These are phyloP conservation scores for Chaetura pelagica DNA, from an alignment of 2,113 vertebrate species.

Conservation along the genomic window DNA sequence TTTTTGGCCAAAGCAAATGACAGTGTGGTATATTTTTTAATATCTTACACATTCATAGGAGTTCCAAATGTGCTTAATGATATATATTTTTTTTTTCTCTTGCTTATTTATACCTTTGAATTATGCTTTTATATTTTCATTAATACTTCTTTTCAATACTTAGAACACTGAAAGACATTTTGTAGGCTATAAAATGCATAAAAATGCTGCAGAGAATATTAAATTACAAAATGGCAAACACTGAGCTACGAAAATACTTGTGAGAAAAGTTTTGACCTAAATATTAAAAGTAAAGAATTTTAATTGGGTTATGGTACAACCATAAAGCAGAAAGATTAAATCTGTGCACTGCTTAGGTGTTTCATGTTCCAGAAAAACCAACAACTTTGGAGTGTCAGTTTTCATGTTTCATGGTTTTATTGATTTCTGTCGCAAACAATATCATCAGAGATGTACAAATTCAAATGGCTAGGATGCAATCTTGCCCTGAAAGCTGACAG, in stretches of 20 bases:
- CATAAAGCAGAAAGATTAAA: not conserved
- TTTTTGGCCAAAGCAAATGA: not conserved
- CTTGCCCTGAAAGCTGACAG: not conserved
- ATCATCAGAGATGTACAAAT: not conserved
- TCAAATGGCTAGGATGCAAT: not conserved
- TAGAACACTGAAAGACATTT: not conserved
- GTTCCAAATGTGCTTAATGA: not conserved
- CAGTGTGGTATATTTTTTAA: not conserved
- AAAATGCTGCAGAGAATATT: not conserved
- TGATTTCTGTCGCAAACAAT: not conserved
- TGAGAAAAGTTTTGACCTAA: not conserved
- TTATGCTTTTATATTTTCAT: slow-evolving; percentile 3
- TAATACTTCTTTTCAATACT: not conserved
- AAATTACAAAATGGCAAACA: not conserved
- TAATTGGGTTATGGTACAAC: not conserved
- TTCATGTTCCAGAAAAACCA: not conserved
- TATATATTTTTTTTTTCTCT: not conserved
- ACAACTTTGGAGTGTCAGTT: not conserved
- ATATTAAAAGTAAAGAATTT: not conserved
- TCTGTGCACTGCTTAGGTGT: not conserved
- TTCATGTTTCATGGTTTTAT: not conserved
- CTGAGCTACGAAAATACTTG: not conserved
- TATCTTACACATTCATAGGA: not conserved
- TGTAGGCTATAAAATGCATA: not conserved
- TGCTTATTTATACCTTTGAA: not conserved